Evolutionary conservation across 2,888 invertebrate genomes (phyloP).

Genomic region (Melanophora roralis): DNA sequence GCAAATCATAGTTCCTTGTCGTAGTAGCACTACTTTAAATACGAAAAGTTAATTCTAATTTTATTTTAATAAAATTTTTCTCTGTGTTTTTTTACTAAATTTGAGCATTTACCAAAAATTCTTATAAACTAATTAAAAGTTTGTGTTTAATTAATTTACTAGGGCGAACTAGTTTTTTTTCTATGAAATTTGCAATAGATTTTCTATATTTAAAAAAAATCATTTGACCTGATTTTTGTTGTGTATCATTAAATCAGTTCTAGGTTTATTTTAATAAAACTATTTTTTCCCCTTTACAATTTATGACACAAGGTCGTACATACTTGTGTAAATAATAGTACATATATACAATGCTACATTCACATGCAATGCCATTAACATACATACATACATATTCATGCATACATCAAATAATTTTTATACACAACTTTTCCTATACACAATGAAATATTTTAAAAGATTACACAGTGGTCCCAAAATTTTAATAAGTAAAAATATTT

Average conservation of each 20-base stretch:
- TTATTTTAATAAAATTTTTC: too few relatives aligned
- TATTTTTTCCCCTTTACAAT: conserved; percentile 37
- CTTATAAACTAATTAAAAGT: too few relatives aligned
- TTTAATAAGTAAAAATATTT: too few relatives aligned
- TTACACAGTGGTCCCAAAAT: too few relatives aligned
- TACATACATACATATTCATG: not conserved
- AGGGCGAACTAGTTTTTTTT: not conserved
- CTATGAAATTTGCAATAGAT: too few relatives aligned
- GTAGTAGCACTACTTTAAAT: too few relatives aligned
- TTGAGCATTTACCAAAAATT: too few relatives aligned
- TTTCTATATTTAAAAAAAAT: not conserved
- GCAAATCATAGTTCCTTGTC: too few relatives aligned
- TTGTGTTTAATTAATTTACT: too few relatives aligned
- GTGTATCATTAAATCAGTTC: not conserved
- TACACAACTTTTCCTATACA: not conserved
- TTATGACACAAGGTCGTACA: conserved; percentile 56
- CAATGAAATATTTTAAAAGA: too few relatives aligned
- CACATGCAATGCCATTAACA: not conserved
- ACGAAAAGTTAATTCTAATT: too few relatives aligned
- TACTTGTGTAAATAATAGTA: not conserved
- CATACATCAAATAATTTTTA: not conserved
- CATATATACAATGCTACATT: not conserved
- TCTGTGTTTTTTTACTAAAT: too few relatives aligned
- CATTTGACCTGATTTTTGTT: not conserved
- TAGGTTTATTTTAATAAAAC: not conserved